Conservation (phyloP, 1,140 invertebrate genomes). For the Meteorus sp. region DNA sequence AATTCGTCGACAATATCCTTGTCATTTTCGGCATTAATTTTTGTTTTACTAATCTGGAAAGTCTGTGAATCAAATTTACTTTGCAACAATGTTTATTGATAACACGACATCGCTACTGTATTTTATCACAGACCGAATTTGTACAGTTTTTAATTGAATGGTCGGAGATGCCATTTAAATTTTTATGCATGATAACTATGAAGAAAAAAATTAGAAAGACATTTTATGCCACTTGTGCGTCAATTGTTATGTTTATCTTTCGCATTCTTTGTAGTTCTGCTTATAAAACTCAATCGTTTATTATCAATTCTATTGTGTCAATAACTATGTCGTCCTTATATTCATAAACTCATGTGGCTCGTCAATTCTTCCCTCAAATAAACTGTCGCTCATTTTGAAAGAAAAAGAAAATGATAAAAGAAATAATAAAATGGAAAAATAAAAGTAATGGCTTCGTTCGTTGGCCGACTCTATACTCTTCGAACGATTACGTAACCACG, state of each 20-base stretch:
- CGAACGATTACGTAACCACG: slow-evolving; percentile 5
- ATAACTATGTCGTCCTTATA: not conserved
- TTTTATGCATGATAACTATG: not conserved
- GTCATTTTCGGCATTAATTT: no score
- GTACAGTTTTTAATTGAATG: not conserved
- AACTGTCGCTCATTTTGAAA: no score
- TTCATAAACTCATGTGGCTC: not conserved
- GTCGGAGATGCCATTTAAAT: not conserved
- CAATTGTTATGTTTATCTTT: slow-evolving; percentile 12
- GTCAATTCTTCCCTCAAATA: not conserved
- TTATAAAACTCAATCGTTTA: slow-evolving; percentile 14
- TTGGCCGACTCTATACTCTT: not conserved
- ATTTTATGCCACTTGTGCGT: slow-evolving; percentile 1
- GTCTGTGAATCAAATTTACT: no score
- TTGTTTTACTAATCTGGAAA: no score
- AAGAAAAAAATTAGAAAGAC: slow-evolving; percentile 10
- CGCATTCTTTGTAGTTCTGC: not conserved
- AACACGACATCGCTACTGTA: not conserved
- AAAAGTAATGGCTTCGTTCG: slow-evolving; percentile 2
- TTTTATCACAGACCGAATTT: not conserved
- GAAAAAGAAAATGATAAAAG: not conserved
- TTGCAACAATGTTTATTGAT: no score
- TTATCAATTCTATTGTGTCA: slow-evolving; percentile 5
- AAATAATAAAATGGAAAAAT: not conserved
- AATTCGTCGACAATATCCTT: not conserved